Evolutionary conservation across 2,797 vertebrate genomes (phyloP), one percentile per base, ranked within the genome.

Genomic region (Cirrhinus molitorella): DNA sequence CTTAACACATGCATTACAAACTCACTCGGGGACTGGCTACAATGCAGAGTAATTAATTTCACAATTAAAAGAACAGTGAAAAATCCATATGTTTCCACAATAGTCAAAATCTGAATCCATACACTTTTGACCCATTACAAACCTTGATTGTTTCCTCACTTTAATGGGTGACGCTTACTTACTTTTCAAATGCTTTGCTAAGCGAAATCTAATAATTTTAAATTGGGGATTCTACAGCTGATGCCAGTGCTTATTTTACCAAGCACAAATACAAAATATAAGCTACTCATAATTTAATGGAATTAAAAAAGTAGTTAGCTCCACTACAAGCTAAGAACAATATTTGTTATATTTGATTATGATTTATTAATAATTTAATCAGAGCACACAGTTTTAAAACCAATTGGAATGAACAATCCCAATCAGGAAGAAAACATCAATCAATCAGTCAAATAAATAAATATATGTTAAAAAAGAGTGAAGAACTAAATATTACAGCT

Each of bases 1-100:
- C 88, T 87, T 83, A 79, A 85, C 85, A 79, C 76, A 86, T 86
- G 86, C 88, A 87, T 89, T 89, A 85, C 85, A 86, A 72, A 72
- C 84, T 47, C 88, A 86, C 85, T 74, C 59, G 21, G 78, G 88
- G 76, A 79, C 68, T n/a, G 40, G 75, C 31, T 83, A 80, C 68
- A 53, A 88, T 78, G 73, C 76, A 67, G 66, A 61, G 74, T 88
- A 86, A 88, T 81, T 86, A 84, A 87, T 89, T 89, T 83, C 72
- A 83, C 80, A 86, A 87, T 86, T 80, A 65, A 68, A 82, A 83
- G 78, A 87, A 73, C 81, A 67, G 45, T 71, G 72, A 66, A 85
- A 78, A 87, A 65, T 76, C 84, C 78, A 87, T 86, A 86, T 12
- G 61, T 65, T 77, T 83, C 49, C 45, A 85, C 51, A 87, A 88